Evolutionary conservation across 1,140 invertebrate species (phyloP).

Genomic region (Drosophila sp.): DNA sequence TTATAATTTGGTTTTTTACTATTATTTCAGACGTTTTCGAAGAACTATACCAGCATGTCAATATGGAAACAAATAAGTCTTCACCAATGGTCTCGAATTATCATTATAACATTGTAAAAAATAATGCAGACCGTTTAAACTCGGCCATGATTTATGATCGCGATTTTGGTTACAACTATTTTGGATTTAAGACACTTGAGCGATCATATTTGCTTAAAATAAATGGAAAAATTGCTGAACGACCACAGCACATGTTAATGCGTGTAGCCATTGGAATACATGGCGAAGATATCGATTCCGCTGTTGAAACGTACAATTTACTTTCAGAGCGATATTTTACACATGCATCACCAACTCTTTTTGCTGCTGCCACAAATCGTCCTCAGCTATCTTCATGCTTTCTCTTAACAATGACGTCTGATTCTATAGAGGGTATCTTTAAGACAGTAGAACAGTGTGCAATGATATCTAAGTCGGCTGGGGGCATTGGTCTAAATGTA

Average conservation of each 20-base stretch:
- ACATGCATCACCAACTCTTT: constrained; percentile 98
- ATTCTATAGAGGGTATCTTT: constrained; percentile 99
- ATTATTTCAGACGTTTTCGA: constrained; percentile 92
- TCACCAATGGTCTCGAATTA: constrained; percentile 94
- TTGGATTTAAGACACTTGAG: constrained; percentile 99
- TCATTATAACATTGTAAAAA: constrained; percentile 92
- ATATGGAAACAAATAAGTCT: constrained; percentile 88
- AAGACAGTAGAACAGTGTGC: constrained; percentile 97
- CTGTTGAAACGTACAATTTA: constrained; percentile 98
- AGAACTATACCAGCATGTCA: constrained; percentile 91
- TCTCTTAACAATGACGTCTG: constrained; percentile 96
- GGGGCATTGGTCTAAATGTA: constrained; percentile 98
- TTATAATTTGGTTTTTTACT: constrained; percentile 26
- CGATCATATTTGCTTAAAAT: constrained; percentile 97
- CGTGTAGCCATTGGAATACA: constrained; percentile 98
- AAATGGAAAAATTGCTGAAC: constrained; percentile 95
- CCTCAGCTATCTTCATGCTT: constrained; percentile 99
- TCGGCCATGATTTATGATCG: constrained; percentile 99
- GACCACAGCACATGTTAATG: constrained; percentile 99
- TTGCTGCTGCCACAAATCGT: constrained; percentile 95
- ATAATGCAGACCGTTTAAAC: constrained; percentile 94
- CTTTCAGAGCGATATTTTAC: constrained; percentile 98
- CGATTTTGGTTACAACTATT: constrained; percentile 99
- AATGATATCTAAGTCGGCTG: constrained; percentile 97
- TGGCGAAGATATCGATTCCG: constrained; percentile 95